Conservation (phyloP, 2,797 vertebrate species). For the Peromyscus aztecus region DNA sequence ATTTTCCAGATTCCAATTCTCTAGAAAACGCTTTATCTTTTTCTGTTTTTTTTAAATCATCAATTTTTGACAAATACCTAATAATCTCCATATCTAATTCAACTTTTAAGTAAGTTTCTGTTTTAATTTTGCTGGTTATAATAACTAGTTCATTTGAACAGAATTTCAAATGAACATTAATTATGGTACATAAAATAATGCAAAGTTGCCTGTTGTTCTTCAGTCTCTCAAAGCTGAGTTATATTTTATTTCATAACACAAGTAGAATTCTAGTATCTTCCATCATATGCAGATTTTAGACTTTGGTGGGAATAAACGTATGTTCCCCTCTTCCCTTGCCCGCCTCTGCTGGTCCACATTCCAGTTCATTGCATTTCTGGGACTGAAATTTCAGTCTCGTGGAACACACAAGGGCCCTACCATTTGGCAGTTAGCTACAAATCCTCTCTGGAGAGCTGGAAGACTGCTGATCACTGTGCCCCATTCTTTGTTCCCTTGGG, state of each 20-base stretch:
- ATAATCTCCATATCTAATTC: neutral
- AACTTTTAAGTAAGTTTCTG: neutral
- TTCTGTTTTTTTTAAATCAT: slow-evolving; percentile 19
- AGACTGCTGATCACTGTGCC: neutral
- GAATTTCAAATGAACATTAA: slow-evolving; percentile 10
- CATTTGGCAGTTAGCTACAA: neutral
- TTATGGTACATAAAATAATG: neutral
- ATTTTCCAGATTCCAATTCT: slow-evolving; percentile 16
- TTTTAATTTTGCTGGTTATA: neutral
- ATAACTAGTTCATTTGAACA: neutral
- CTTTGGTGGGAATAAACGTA: neutral
- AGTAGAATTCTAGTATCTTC: neutral
- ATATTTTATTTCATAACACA: slow-evolving; percentile 23
- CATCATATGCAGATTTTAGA: neutral
- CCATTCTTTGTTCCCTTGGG: neutral
- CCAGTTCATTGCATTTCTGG: neutral
- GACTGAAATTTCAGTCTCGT: neutral
- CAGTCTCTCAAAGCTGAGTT: neutral
- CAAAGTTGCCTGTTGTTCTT: neutral
- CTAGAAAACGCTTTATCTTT: neutral
- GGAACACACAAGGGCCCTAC: neutral
- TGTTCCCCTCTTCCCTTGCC: no score
- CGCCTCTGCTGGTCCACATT: neutral
- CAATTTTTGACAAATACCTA: neutral
- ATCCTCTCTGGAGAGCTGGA: neutral